Percentiles rank a stretch among this genome's conserved stretches.
Conservation (phyloP, 2,888 invertebrate genomes). For the Trichacis sp. region DNA sequence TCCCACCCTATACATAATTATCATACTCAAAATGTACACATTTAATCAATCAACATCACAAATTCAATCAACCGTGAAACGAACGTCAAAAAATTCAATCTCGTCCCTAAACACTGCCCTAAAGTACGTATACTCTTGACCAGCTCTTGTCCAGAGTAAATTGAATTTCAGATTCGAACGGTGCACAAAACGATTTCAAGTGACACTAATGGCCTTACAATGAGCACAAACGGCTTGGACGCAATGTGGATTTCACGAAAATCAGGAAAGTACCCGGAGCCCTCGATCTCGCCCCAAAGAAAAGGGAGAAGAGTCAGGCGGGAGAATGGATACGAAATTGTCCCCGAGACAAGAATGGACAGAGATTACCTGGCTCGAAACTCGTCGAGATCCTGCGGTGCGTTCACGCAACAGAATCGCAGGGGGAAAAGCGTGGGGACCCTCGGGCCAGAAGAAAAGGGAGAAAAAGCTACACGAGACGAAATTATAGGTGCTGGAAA, state of each 20-base stretch:
- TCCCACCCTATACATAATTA: no score
- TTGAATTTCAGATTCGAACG: no score
- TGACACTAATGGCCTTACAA: neutral
- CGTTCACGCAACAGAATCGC: slow-evolving; percentile 56
- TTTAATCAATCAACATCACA: no score
- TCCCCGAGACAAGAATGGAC: slow-evolving; percentile 48
- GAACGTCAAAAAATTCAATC: no score
- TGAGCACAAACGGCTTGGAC: neutral
- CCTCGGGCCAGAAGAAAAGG: slow-evolving; percentile 25
- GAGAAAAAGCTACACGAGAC: slow-evolving; percentile 28
- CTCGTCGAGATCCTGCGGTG: slow-evolving; percentile 36
- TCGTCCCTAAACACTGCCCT: no score
- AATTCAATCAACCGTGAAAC: no score
- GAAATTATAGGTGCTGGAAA: slow-evolving; percentile 68
- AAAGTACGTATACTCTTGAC: no score
- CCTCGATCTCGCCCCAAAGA: slow-evolving; percentile 8
- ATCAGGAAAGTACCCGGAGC: slow-evolving; percentile 12
- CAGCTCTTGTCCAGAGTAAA: no score
- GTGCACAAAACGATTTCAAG: neutral
- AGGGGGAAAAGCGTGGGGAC: slow-evolving; percentile 15
- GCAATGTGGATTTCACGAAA: neutral
- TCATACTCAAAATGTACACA: no score
- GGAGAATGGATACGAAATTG: slow-evolving; percentile 33
- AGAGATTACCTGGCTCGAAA: slow-evolving; percentile 32
- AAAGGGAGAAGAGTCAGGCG: slow-evolving; percentile 20